These are phyloP conservation scores for Campoplex nolae DNA, from an alignment of 2,888 invertebrate species.

Conservation along the genomic window DNA sequence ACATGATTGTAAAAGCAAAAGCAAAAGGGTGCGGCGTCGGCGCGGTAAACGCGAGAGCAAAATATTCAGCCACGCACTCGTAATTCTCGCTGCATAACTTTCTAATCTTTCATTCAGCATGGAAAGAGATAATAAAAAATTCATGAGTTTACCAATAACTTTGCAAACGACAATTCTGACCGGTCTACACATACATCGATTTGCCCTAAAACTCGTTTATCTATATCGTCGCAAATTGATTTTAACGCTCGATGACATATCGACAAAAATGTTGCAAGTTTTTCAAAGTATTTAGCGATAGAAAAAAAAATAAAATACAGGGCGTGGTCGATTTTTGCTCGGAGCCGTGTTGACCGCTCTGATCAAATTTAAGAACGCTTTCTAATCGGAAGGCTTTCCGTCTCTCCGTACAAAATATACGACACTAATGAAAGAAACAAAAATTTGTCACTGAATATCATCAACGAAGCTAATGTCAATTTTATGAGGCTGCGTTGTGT, in stretches of 20 bases:
- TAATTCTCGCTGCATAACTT: conserved; percentile 48
- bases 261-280: conserved; percentile 34
- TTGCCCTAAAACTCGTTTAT: not conserved
- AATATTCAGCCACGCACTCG: conserved; percentile 59
- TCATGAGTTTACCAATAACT: conserved; percentile 23
- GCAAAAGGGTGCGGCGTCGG: conserved; percentile 48
- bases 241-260: conserved; percentile 7
- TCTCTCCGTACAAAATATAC: conserved; percentile 38
- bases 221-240: not conserved
- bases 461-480: not conserved
- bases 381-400: conserved; percentile 72
- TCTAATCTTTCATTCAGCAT: conserved; percentile 41
- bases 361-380: conserved; percentile 72
- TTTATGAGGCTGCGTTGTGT: not conserved
- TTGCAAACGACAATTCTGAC: not conserved
- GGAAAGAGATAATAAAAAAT: conserved; percentile 10
- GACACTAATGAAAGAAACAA: conserved; percentile 33
- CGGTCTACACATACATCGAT: not conserved
- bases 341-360: conserved; percentile 69
- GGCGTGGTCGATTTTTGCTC: conserved; percentile 76
- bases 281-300: conserved; percentile 44
- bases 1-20: conserved; percentile 2
- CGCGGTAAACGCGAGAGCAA: conserved; percentile 37
- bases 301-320: conserved; percentile 63
- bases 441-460: conserved; percentile 20